Percentiles rank a stretch among this genome's conserved stretches.
Evolutionary conservation across 2,888 invertebrate genomes (phyloP).

Genomic region (Romanomermis culicivorax): DNA sequence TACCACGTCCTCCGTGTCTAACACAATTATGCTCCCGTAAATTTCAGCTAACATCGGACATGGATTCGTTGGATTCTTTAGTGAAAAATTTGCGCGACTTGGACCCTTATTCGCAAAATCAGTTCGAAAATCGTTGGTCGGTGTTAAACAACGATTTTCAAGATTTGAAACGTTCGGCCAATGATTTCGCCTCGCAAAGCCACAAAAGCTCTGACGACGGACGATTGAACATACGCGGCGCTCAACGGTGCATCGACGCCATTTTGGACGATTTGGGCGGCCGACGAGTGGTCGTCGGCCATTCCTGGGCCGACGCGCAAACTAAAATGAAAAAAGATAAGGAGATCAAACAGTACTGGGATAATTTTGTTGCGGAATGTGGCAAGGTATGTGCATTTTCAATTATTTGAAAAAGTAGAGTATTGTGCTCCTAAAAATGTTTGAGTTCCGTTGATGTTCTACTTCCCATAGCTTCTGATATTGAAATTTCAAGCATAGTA

Average conservation of each 20-base stretch:
- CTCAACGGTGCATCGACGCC: neutral
- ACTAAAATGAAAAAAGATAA: constrained; percentile 38
- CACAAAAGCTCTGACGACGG: constrained; percentile 8
- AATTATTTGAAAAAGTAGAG: neutral
- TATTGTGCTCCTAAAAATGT: no score
- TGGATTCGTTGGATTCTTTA: constrained; percentile 44
- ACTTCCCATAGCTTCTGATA: no score
- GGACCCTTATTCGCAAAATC: constrained; percentile 34
- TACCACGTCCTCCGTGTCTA: no score
- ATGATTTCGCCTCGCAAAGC: constrained; percentile 44
- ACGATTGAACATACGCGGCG: neutral
- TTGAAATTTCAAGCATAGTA: no score
- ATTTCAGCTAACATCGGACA: constrained; percentile 40
- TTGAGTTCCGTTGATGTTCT: no score
- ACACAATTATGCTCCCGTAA: no score
- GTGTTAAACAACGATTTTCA: constrained; percentile 42
- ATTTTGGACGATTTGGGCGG: neutral
- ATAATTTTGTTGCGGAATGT: constrained; percentile 41
- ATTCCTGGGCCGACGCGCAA: constrained; percentile 30
- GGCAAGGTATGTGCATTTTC: constrained; percentile 46
- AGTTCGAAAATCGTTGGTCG: constrained; percentile 44
- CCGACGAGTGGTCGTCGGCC: neutral
- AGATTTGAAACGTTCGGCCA: constrained; percentile 45
- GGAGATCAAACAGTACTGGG: constrained; percentile 29
- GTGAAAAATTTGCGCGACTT: constrained; percentile 35